Evolutionary conservation across 2,113 vertebrate genomes (phyloP), one percentile per base, ranked within the genome.

Genomic region (Oreochromis spilurus): DNA sequence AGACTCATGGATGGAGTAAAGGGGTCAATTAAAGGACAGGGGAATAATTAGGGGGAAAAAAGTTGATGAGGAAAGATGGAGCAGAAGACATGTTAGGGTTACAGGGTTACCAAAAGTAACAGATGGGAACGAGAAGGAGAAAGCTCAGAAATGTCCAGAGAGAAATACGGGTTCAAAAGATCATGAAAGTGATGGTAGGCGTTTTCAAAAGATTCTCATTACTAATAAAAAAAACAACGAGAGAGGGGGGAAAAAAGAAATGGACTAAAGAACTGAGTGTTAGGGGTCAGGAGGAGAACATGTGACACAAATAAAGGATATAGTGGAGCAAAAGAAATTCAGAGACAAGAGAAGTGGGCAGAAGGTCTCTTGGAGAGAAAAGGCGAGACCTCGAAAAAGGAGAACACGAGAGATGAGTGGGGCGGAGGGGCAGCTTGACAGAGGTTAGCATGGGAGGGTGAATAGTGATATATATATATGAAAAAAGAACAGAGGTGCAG

Each of bases 341-440:
- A 36, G 38, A 13, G 65, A 52, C 78, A 77, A 75, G 21, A 81
- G 60, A 67, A 84, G 75, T 43, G 78, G 43, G 38, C 60, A 87
- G 84, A 72, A 21, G 75, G 79, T 88, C 87, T 89, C 86, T 83
- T 34, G 29, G 70, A 85, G 77, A 52, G 24, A 24, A 83, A 79
- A 72, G 55, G 26, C 84, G 67, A 89, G 7, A 24, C 13, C 60
- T 52, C 54, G 16, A 79, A 85, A 86, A 88, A 70, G 43, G 80
- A 48, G 89, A 92, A 83, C 82, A 88, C 38, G 83, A 92, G 80
- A 87, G 70, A 91, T 75, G 87, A 88, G 78, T 80, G 80, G 82
- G 70, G 87, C 53, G 55, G 80, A 82, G 43, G 83, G 14, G 14
- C 24, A 58, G 79, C 58, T 70, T 88, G 86, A 87, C 83, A 90